phyloP scores from a whole-genome alignment of 1,140 invertebrate species.

The Drosophila sechellia region DNA sequence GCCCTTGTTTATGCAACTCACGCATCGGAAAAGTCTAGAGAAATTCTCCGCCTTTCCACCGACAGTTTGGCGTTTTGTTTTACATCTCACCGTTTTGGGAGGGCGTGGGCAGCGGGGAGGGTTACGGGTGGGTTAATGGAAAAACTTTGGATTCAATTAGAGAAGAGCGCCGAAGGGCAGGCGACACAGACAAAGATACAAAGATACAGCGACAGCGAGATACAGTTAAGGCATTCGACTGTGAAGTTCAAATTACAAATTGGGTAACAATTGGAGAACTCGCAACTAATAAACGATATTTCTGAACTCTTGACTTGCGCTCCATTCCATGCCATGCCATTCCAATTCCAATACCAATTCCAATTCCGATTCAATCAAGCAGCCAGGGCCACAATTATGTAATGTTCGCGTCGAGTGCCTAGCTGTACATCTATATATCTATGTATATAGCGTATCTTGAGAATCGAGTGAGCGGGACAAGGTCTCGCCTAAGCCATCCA shows the following conservation, averaged over 20 bases:
- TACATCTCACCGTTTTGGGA: conserved; percentile 11
- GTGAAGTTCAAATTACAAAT: conserved; percentile 54
- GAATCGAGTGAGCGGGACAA: conserved; percentile 61
- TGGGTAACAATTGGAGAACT: conserved; percentile 41
- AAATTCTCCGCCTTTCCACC: conserved; percentile 57
- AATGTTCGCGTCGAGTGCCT: conserved; percentile 20
- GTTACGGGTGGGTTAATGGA: conserved; percentile 33
- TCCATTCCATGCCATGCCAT: conserved; percentile 26
- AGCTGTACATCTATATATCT: neutral
- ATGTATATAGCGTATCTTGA: conserved; percentile 25
- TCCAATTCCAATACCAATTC: conserved; percentile 4
- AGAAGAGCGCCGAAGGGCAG: conserved; percentile 41
- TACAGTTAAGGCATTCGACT: conserved; percentile 35
- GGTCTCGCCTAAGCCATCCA: conserved; percentile 64
- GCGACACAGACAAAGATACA: conserved; percentile 15
- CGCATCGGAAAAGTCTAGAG: conserved; percentile 65
- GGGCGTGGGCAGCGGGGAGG: too few species aligned
- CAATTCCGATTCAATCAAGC: conserved; percentile 65
- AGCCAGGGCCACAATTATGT: conserved; percentile 73
- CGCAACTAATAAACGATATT: conserved; percentile 42
- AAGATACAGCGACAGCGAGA: conserved; percentile 6
- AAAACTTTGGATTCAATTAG: conserved; percentile 63
- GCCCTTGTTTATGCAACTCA: conserved; percentile 72
- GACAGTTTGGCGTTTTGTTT: conserved; percentile 52
- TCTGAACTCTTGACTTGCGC: conserved; percentile 42